phyloP scores from a whole-genome alignment of 2,113 vertebrate genomes.

The Sphyrna mokarran region DNA sequence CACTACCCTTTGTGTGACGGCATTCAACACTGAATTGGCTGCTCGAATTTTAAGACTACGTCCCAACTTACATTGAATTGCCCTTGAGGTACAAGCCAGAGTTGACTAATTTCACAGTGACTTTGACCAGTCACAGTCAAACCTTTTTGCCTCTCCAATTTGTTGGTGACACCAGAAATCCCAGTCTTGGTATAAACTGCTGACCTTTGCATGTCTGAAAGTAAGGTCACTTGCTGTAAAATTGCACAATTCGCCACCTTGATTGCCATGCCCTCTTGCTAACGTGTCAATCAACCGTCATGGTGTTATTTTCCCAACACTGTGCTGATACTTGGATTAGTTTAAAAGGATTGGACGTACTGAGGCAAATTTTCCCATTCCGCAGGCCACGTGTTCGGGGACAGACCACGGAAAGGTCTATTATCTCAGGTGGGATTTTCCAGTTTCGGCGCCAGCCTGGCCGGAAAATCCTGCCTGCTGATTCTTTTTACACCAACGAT shows the following conservation, averaged over 20 bases:
- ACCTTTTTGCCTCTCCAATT: neutral
- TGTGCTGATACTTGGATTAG: neutral
- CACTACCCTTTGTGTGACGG: neutral
- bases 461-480: no score
- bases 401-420: no score
- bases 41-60: neutral
- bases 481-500: neutral
- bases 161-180: neutral
- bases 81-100: neutral
- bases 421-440: no score
- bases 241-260: neutral
- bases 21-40: neutral
- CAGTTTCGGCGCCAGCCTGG: no score
- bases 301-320: neutral
- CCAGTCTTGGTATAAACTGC: neutral
- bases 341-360: neutral
- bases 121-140: neutral
- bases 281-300: neutral
- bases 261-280: neutral
- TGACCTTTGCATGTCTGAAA: neutral
- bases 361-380: no score
- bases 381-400: no score
- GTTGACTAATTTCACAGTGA: neutral
- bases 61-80: neutral
- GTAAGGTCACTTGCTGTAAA: neutral